Evolutionary conservation across 2,113 vertebrate genomes (phyloP).

Genomic region (Hystrix cristata): DNA sequence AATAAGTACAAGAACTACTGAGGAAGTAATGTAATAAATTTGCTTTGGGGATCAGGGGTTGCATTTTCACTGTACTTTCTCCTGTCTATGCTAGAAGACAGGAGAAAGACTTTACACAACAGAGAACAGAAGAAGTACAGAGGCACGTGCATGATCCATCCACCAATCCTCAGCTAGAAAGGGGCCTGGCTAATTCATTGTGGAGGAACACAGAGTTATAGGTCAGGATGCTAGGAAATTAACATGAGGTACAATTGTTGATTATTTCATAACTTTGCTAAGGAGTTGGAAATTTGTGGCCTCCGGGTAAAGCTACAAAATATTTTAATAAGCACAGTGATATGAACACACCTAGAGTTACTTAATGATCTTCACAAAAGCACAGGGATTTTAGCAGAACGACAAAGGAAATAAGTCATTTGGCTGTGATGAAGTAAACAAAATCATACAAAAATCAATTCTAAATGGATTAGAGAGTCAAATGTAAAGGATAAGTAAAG

Average conservation of each 20-base stretch:
- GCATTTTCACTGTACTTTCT: neutral
- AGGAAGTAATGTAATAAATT: neutral
- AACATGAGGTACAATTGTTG: neutral
- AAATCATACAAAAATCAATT: neutral
- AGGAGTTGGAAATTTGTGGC: neutral
- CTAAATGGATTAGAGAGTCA: neutral
- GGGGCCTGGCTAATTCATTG: neutral
- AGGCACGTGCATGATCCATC: neutral
- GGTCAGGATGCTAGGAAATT: neutral
- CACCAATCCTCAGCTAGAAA: neutral
- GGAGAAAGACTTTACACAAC: neutral
- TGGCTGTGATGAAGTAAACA: neutral
- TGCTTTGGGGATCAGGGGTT: neutral
- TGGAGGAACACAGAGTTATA: neutral
- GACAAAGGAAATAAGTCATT: neutral
- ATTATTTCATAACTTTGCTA: neutral
- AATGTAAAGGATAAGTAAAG: neutral
- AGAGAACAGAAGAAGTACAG: neutral
- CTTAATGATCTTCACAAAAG: slow-evolving; percentile 3
- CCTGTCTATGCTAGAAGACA: neutral
- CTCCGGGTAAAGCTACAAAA: neutral
- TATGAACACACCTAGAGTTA: neutral
- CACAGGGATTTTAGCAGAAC: slow-evolving; percentile 5
- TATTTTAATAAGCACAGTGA: slow-evolving; percentile 13
- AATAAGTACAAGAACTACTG: neutral